phyloP scores from a whole-genome alignment of 2,797 vertebrate genomes.

The Sebastes oblongus region DNA sequence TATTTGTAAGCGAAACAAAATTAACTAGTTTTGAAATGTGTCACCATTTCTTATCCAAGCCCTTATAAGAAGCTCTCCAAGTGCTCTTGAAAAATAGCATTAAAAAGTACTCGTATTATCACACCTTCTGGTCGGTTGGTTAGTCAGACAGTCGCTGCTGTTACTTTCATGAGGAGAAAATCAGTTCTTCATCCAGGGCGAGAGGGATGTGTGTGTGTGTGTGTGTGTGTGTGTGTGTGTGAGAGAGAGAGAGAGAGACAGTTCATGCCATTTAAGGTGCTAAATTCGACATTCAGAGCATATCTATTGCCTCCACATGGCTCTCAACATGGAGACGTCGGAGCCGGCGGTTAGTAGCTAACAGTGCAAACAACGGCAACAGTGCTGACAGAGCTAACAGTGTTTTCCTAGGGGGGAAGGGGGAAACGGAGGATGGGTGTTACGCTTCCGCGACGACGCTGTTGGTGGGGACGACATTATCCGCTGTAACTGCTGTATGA shows the following conservation, averaged over 20 bases:
- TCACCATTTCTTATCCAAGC: not conserved
- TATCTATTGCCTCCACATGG: not conserved
- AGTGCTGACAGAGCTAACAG: no score
- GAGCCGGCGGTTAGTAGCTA: no score
- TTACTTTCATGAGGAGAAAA: not conserved
- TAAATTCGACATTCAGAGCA: not conserved
- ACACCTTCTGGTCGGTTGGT: no score
- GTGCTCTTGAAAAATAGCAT: not conserved
- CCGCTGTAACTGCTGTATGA: no score
- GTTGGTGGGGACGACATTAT: accelerated
- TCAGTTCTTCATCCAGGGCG: no score
- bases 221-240: no score
- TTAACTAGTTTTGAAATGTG: not conserved
- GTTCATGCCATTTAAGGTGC: no score
- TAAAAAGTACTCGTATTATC: not conserved
- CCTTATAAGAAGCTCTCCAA: not conserved
- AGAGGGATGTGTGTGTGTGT: no score
- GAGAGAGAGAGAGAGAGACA: not conserved
- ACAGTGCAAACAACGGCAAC: no score
- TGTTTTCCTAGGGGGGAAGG: no score
- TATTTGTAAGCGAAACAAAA: not conserved
- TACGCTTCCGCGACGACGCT: accelerated
- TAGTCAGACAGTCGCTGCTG: not conserved
- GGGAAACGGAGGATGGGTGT: no score
- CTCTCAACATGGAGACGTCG: no score